Evolutionary conservation across 64 coral and sea anemone genomes (phyloP), one percentile per base, ranked within the genome.

Genomic region (Acropora yongei): DNA sequence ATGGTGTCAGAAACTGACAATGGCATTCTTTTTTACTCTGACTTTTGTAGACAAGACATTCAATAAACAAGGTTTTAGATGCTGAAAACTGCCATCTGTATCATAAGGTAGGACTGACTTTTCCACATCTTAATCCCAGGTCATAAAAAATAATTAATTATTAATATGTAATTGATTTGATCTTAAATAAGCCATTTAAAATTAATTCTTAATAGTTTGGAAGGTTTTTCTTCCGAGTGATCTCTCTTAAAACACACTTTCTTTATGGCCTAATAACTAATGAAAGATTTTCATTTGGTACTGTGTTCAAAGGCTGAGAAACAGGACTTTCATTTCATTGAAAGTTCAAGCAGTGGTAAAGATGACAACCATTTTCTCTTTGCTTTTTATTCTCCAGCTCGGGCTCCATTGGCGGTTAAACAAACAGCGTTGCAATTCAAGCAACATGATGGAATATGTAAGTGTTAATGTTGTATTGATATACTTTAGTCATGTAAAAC

Each of bases 371-470:
- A 3, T 13, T 63, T 13, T 45, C 40, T 5, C 47, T 76, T 58
- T 69, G 68, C 78, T 44, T 49, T 42, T 80, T 30, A 30, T 30
- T 78, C 87, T 80, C 74, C 86, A 99, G 97, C 97, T 99, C 91
- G 97, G 97, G 18, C 90, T 99, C 47, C 89, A 95, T 66, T 99
- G 94, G 94, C 77, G 91, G 40, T 58, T 99, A 19, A 96, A 84
- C 20, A 99, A 95, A 96, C 97, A 99, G 44, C 91, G 80, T 61
- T 99, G 97, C 57, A 89, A 93, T 72, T 96, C 94, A 50, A 94
- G 94, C 75, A 99, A 95, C 75, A 99, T 99, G 97, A 99, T 96
- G 93, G 97, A 99, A 99, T 99, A 99, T 94, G 97, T 99, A 60
- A 99, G 97, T 96, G 11, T 44, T 30, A 10, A 8, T 12, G n/a